A percentile compares a stretch with the other conserved stretches of the same genome.
phyloP scores from a whole-genome alignment of 2,113 vertebrate genomes.

The Australoheros scitulus region DNA sequence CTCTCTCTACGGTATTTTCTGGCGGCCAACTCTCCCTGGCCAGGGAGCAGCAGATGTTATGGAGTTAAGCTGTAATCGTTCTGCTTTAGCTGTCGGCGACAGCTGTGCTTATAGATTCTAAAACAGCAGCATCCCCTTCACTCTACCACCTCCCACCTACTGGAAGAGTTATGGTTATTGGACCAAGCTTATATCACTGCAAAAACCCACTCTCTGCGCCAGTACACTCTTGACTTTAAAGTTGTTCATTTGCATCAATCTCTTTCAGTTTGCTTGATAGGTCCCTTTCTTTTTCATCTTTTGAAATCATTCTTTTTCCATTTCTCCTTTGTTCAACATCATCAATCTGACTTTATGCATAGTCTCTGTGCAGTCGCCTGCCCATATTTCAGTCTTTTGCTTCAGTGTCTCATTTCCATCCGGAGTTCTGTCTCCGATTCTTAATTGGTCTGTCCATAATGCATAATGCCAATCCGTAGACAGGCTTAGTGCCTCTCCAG shows the following conservation, averaged over 20 bases:
- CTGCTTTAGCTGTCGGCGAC: slow-evolving; percentile 61
- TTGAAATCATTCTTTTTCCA: slow-evolving; percentile 37
- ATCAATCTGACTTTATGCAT: slow-evolving; percentile 51
- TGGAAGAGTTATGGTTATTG: slow-evolving; percentile 44
- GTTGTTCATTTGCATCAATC: slow-evolving; percentile 51
- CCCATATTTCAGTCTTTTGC: slow-evolving; percentile 37
- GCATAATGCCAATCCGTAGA: slow-evolving; percentile 42
- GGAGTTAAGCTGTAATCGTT: slow-evolving; percentile 68
- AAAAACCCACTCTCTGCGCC: slow-evolving; percentile 42
- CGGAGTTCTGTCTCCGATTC: slow-evolving; percentile 22
- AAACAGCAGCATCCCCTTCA: slow-evolving; percentile 52
- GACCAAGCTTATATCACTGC: slow-evolving; percentile 37
- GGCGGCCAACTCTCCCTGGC: slow-evolving; percentile 16
- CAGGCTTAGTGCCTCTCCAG: slow-evolving; percentile 33
- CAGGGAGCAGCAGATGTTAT: slow-evolving; percentile 68
- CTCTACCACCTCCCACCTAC: slow-evolving; percentile 12
- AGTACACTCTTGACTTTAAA: slow-evolving; percentile 17
- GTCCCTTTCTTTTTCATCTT: slow-evolving; percentile 39
- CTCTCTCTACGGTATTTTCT: slow-evolving; percentile 28
- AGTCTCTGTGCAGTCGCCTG: slow-evolving; percentile 14
- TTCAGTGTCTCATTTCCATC: slow-evolving; percentile 35
- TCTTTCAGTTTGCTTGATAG: slow-evolving; percentile 27
- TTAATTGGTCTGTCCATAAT: slow-evolving; percentile 69
- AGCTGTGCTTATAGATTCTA: slow-evolving; percentile 70
- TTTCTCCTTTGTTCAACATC: slow-evolving; percentile 31